A percentile compares a stretch with the other conserved stretches of the same genome.
Evolutionary conservation across 1,140 invertebrate genomes (phyloP).

Genomic region (Nomia melanderi): DNA sequence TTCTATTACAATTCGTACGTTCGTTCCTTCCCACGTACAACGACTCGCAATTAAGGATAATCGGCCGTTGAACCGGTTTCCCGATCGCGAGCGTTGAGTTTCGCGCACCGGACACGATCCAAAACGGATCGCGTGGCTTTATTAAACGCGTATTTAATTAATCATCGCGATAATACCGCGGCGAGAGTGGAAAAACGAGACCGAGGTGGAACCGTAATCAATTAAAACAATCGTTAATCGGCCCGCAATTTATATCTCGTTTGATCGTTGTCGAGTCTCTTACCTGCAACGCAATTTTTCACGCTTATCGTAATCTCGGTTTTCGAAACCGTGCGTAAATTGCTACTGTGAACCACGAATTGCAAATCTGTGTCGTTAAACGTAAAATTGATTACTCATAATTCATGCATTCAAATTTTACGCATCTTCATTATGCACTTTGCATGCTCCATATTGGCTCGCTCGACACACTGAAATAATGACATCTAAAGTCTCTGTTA

Average conservation of each 20-base stretch:
- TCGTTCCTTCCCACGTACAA: background rate
- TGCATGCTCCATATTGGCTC: too few species aligned
- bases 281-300: constrained; percentile 2
- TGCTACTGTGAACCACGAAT: background rate
- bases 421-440: too few species aligned
- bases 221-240: constrained; percentile 9
- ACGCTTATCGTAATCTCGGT: constrained; percentile 14
- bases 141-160: constrained; percentile 23
- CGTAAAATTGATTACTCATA: too few species aligned
- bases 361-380: too few species aligned
- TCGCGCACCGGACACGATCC: background rate
- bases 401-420: too few species aligned
- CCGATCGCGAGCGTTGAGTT: background rate
- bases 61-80: background rate
- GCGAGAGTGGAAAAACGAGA: background rate
- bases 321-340: background rate
- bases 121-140: background rate
- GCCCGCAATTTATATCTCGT: background rate
- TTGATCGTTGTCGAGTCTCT: background rate
- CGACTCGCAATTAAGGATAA: constrained; percentile 23
- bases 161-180: background rate
- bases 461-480: too few species aligned
- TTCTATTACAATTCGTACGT: background rate
- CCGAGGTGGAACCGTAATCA: background rate
- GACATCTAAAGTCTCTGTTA: too few species aligned